phyloP scores from a whole-genome alignment of 2,888 invertebrate species.

The Calameuta idolon region DNA sequence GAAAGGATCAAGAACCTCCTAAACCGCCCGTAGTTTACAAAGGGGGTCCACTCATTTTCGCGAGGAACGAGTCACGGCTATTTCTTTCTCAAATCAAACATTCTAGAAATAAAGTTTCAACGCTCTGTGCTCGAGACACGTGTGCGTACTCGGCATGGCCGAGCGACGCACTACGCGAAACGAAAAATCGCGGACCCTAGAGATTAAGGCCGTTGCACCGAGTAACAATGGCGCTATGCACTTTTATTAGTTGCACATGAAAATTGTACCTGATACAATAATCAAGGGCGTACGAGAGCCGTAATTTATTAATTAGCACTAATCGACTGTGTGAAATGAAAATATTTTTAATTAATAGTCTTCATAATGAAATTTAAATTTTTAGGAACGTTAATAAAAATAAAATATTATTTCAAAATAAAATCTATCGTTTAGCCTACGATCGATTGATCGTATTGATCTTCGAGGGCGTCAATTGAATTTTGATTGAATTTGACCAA shows the following conservation, averaged over 20 bases:
- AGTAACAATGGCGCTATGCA: not conserved
- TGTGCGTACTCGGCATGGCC: conserved; percentile 22
- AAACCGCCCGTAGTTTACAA: conserved; percentile 52
- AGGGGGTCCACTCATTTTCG: conserved; percentile 29
- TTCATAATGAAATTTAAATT: not conserved
- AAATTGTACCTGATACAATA: not conserved
- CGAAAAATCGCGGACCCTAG: conserved; percentile 20
- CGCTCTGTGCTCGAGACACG: conserved; percentile 33
- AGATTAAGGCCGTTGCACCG: conserved; percentile 65
- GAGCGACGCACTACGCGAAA: conserved; percentile 18
- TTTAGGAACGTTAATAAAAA: too few species aligned
- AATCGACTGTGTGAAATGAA: not conserved
- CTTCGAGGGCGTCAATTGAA: not conserved
- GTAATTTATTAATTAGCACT: not conserved
- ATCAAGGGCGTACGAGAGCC: not conserved
- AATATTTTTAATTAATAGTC: not conserved
- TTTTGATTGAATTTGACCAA: not conserved
- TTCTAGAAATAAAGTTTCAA: conserved; percentile 64
- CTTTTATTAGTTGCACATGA: not conserved
- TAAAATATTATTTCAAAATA: too few species aligned
- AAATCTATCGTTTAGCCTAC: too few species aligned
- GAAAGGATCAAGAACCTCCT: conserved; percentile 59
- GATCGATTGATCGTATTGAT: not conserved
- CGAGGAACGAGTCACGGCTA: conserved; percentile 50
- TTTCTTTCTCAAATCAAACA: conserved; percentile 63